Base-by-base conservation (phyloP, 1,140 invertebrate species). In the Aphaenogaster ashmeadi region DNA sequence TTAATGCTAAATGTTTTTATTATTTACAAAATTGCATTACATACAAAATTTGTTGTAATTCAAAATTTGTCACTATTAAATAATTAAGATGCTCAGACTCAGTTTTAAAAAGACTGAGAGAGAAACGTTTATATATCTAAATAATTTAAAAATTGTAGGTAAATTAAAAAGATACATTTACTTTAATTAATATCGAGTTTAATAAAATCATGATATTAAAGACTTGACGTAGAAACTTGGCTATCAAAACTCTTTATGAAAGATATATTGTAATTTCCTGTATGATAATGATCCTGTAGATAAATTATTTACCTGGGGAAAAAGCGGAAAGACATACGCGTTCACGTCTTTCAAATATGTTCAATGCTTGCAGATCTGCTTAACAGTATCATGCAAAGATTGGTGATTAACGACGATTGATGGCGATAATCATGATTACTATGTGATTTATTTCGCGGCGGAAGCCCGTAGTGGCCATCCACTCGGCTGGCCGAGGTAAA, bases 331-430 rank as follows among this genome's bases (percentile, higher is more conserved):
- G 18, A 52, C 11, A 8, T 71, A 69, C 8, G 6, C 6, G n/a
- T 50, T 27, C 33, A 4, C 15, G 21, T 56, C 13, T 41, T 44
- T 71, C 11, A 13, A 71, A 72, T 9, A 18, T n/a, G 1, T 18
- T 56, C n/a, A 36, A 66, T 7, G 27, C 27, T 47, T 36, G 41
- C 33, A 27, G 7, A 50, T 74, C 18, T 47, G 18, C 18, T 18
- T 47, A 38, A 21, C 11, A 18, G 5, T 58, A 36, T 58, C 4
- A 18, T 58, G 11, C 7, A 36, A 60, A 75, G 54, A 84, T 84
- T n/a, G n/a, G 11, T 47, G 38, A 86, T 79, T 44, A 78, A 18
- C 74, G 21, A 9, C 66, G n/a, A 78, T 86, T 36, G 83, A 52
- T 86, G 47, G 18, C 5, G 52, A 74, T 74, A 56, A 71, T 74